Evolutionary conservation across 2,888 invertebrate genomes (phyloP).

Genomic region (Parapristionchus giblindavisi): DNA sequence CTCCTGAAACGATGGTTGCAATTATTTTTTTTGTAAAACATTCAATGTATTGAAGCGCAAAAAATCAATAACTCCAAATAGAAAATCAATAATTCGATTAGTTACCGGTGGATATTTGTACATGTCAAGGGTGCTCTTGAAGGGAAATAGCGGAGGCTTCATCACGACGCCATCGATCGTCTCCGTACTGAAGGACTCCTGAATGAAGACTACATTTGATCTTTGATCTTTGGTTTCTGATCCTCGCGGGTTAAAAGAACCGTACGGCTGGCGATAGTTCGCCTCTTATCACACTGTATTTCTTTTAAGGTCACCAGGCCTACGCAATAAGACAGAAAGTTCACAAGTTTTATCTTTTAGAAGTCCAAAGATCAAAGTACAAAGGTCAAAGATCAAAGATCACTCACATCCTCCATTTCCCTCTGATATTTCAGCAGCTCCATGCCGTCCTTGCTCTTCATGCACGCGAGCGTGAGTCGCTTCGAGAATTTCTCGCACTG

Average conservation of each 20-base stretch:
- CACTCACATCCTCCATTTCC: background rate
- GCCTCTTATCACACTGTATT: too few species aligned
- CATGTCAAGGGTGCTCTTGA: background rate
- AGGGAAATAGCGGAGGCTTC: conserved; percentile 23
- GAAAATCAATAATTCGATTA: background rate
- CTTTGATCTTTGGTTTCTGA: too few species aligned
- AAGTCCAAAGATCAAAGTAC: too few species aligned
- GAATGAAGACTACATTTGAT: background rate
- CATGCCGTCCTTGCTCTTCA: background rate
- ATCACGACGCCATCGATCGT: background rate
- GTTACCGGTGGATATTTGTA: conserved; percentile 8
- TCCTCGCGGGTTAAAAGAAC: too few species aligned
- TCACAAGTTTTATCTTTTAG: too few species aligned
- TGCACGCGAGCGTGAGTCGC: background rate
- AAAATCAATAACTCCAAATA: background rate
- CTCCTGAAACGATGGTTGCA: background rate
- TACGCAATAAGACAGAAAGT: too few species aligned
- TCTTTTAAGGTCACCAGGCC: too few species aligned
- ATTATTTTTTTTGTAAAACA: background rate
- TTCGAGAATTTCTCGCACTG: background rate
- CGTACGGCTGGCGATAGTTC: too few species aligned
- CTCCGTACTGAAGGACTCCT: background rate
- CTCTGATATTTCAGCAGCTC: background rate
- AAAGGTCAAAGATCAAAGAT: too few species aligned
- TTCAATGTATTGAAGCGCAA: too few species aligned